Conservation (phyloP, 2,888 invertebrate genomes). For the Oscheius sp. region DNA sequence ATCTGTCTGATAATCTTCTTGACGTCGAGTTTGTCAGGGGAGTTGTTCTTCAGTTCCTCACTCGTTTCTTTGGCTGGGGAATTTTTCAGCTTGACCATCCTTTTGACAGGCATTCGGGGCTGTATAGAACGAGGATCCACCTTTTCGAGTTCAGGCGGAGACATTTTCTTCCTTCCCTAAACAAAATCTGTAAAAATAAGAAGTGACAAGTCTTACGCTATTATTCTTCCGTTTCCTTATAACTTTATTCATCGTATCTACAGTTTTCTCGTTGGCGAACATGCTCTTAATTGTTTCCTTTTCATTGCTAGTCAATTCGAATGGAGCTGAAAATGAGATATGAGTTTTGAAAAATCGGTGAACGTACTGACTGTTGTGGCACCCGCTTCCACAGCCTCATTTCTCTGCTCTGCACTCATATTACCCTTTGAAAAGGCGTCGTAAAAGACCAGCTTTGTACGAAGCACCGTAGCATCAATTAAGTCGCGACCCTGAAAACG, state of each 20-base stretch:
- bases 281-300: slow-evolving; percentile 9
- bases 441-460: slow-evolving; percentile 38
- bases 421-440: slow-evolving; percentile 23
- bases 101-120: not conserved
- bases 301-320: slow-evolving; percentile 18
- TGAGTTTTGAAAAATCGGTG: not conserved
- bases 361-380: slow-evolving; percentile 27
- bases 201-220: not conserved
- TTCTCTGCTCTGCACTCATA: slow-evolving; percentile 1
- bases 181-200: not conserved
- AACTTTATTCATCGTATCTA: slow-evolving; percentile 20
- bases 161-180: not conserved
- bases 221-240: slow-evolving; percentile 16
- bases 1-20: no score
- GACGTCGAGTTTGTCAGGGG: no score
- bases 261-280: slow-evolving; percentile 18
- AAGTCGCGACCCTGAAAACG: slow-evolving; percentile 34
- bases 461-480: slow-evolving; percentile 31
- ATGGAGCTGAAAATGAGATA: slow-evolving; percentile 28
- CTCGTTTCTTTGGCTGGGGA: not conserved
- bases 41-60: no score
- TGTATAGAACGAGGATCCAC: not conserved
- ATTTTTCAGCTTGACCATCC: slow-evolving; percentile 14
- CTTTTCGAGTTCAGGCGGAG: slow-evolving; percentile 5
- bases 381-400: slow-evolving; percentile 21